Evolutionary conservation across 2,797 vertebrate species (phyloP).

Genomic region (Scomberomorus guttatus): DNA sequence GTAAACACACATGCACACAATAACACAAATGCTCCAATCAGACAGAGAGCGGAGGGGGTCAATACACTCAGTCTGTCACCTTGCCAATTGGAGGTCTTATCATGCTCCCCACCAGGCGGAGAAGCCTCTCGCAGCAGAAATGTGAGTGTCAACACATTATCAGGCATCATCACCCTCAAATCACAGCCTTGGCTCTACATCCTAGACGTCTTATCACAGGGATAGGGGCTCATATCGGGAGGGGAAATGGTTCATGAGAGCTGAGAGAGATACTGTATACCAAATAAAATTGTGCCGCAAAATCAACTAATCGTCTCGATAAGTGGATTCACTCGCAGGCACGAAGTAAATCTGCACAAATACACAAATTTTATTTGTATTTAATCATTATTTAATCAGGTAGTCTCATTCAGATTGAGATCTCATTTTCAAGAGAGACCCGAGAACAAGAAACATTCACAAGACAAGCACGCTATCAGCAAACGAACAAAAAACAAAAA

Average conservation of each 20-base stretch:
- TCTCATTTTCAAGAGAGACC: too few species aligned
- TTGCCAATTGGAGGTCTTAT: slow-evolving; percentile 67
- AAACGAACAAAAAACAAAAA: too few species aligned
- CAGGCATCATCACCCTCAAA: slow-evolving; percentile 48
- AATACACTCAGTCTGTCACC: slow-evolving; percentile 71
- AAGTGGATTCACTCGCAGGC: too few species aligned
- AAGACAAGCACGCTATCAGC: too few species aligned
- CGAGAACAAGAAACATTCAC: too few species aligned
- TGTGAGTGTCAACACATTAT: slow-evolving; percentile 68
- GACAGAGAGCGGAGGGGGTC: slow-evolving; percentile 53
- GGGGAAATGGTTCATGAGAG: neutral
- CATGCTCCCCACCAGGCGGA: slow-evolving; percentile 46
- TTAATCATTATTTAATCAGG: too few species aligned
- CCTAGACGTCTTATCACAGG: neutral
- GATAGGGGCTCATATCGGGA: neutral
- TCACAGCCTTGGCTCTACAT: slow-evolving; percentile 34
- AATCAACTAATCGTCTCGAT: too few species aligned
- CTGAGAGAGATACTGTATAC: neutral
- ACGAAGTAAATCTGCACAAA: too few species aligned
- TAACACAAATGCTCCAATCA: slow-evolving; percentile 53
- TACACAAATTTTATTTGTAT: too few species aligned
- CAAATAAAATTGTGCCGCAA: neutral
- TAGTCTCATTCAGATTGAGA: too few species aligned
- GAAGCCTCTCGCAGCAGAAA: slow-evolving; percentile 45
- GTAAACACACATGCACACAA: slow-evolving; percentile 36